Conservation (phyloP, 2,888 invertebrate genomes). For the Ametastegia equiseti region DNA sequence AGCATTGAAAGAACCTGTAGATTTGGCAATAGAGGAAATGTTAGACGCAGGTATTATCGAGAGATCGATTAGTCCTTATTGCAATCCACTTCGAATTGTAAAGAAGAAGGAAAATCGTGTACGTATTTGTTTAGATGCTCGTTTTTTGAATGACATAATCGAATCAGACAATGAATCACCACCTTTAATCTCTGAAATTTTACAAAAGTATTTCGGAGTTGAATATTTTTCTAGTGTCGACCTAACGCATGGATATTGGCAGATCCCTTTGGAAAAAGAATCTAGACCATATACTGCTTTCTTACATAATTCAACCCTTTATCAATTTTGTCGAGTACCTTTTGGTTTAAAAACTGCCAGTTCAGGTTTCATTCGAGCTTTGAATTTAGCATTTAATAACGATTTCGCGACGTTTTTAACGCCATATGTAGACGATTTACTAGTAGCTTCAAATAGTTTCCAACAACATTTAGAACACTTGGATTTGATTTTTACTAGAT, state of each 20-base stretch:
- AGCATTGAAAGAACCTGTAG: slow-evolving; percentile 57
- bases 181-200: slow-evolving; percentile 49
- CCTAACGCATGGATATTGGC: slow-evolving; percentile 59
- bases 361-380: slow-evolving; percentile 56
- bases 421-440: slow-evolving; percentile 63
- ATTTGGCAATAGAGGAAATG: slow-evolving; percentile 60
- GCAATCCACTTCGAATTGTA: slow-evolving; percentile 64
- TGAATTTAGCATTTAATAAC: slow-evolving; percentile 57
- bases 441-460: slow-evolving; percentile 57
- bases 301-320: slow-evolving; percentile 54
- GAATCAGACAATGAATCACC: slow-evolving; percentile 61
- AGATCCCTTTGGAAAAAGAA: slow-evolving; percentile 55
- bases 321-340: slow-evolving; percentile 62
- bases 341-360: slow-evolving; percentile 56
- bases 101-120: slow-evolving; percentile 63
- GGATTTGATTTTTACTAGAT: slow-evolving; percentile 50
- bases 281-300: slow-evolving; percentile 58
- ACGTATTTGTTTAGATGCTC: slow-evolving; percentile 65
- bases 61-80: slow-evolving; percentile 60
- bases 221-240: slow-evolving; percentile 54
- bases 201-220: slow-evolving; percentile 55
- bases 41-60: slow-evolving; percentile 61
- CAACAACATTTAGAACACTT: slow-evolving; percentile 55
- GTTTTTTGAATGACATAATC: slow-evolving; percentile 63
- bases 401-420: slow-evolving; percentile 56